Evolutionary conservation across 2,797 vertebrate species (phyloP).

Genomic region (Danio albolineatus): DNA sequence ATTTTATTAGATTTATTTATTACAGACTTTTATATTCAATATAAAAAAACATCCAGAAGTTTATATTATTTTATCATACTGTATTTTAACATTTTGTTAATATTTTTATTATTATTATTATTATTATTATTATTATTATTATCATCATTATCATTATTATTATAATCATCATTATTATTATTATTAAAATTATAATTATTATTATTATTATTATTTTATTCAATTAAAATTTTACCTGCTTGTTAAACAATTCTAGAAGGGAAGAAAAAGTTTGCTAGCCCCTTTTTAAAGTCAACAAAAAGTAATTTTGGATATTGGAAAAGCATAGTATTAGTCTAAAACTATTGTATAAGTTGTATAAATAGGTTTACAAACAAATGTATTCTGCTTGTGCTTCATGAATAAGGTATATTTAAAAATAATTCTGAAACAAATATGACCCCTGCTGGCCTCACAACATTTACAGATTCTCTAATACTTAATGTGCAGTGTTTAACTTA

Average conservation of each 20-base stretch:
- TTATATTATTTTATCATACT: too few species aligned
- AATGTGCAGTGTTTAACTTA: slow-evolving; percentile 1
- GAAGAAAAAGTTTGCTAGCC: too few species aligned
- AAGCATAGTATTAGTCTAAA: too few species aligned
- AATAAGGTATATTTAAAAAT: background rate
- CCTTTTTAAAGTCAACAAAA: too few species aligned
- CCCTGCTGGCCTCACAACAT: background rate
- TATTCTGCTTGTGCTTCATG: background rate
- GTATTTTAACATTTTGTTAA: too few species aligned
- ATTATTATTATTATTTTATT: background rate
- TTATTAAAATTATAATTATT: too few species aligned
- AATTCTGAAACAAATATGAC: background rate
- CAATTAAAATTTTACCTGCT: too few species aligned
- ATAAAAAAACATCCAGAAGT: too few species aligned
- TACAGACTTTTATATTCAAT: too few species aligned
- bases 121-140: background rate
- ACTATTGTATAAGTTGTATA: too few species aligned
- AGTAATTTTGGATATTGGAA: too few species aligned
- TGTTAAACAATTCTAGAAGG: background rate
- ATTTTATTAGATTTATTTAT: too few species aligned
- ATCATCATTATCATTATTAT: background rate
- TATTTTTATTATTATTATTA: background rate
- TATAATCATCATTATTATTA: background rate
- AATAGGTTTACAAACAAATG: background rate
- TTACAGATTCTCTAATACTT: background rate